A percentile compares a stretch with the other conserved stretches of the same genome.
phyloP scores from a whole-genome alignment of 2,797 vertebrate species.

The Muscicapa comitata region DNA sequence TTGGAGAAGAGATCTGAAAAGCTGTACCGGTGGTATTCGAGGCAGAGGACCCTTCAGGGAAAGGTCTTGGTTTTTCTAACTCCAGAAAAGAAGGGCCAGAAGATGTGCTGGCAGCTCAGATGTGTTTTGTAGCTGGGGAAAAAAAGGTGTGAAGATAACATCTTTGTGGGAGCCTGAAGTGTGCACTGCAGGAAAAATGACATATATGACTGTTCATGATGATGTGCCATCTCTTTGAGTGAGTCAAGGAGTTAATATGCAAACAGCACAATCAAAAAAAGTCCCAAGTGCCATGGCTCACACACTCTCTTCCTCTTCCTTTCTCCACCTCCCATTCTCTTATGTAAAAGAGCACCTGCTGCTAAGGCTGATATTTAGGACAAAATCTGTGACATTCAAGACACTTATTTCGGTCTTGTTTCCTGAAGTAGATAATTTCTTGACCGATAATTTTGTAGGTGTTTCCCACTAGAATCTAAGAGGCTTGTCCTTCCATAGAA shows the following conservation, averaged over 20 bases:
- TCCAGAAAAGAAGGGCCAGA: background rate
- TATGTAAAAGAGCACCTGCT: background rate
- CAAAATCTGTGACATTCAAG: background rate
- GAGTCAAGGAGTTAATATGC: constrained; percentile 26
- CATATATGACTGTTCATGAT: background rate
- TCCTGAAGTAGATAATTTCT: background rate
- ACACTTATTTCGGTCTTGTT: background rate
- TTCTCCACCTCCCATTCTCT: background rate
- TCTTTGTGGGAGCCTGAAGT: background rate
- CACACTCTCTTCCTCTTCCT: background rate
- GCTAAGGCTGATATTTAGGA: background rate
- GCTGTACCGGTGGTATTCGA: background rate
- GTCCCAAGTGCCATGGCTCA: background rate
- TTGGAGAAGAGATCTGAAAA: background rate
- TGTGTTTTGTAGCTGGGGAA: background rate
- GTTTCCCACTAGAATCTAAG: background rate
- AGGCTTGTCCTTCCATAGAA: background rate
- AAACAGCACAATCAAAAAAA: background rate
- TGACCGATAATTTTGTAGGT: background rate
- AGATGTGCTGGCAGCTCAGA: background rate
- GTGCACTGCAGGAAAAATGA: background rate
- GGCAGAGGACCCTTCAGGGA: background rate
- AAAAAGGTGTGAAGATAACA: background rate
- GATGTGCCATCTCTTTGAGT: background rate
- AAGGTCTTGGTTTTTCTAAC: background rate